Percentiles rank a stretch among this genome's conserved stretches.
phyloP scores from a whole-genome alignment of 1,140 invertebrate genomes.

The Diabrotica virgifera region DNA sequence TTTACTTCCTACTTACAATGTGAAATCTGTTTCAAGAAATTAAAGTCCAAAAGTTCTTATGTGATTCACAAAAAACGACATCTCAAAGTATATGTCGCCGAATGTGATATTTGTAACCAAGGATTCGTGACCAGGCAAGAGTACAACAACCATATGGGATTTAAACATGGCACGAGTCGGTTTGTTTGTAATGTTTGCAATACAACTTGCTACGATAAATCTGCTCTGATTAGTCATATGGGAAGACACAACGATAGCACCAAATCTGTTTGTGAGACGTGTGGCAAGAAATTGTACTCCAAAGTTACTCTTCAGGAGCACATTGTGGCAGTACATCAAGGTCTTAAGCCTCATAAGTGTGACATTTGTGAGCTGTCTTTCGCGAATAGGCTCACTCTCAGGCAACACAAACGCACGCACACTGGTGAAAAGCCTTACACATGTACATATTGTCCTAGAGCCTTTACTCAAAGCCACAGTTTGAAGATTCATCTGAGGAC shows the following conservation, averaged over 20 bases:
- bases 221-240: slow-evolving; percentile 32
- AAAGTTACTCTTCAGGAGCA: slow-evolving; percentile 30
- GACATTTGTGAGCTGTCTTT: slow-evolving; percentile 34
- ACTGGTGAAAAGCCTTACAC: slow-evolving; percentile 57
- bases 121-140: slow-evolving; percentile 33
- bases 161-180: slow-evolving; percentile 26
- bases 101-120: slow-evolving; percentile 31
- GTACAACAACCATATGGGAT: slow-evolving; percentile 30
- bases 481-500: slow-evolving; percentile 68
- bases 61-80: slow-evolving; percentile 63
- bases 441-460: slow-evolving; percentile 35
- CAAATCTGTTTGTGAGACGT: slow-evolving; percentile 48
- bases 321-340: slow-evolving; percentile 27
- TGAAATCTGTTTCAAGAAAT: slow-evolving; percentile 53
- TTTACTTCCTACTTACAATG: slow-evolving; percentile 38
- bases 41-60: slow-evolving; percentile 64
- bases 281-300: slow-evolving; percentile 44
- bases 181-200: slow-evolving; percentile 37
- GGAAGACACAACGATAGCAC: slow-evolving; percentile 33
- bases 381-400: slow-evolving; percentile 24
- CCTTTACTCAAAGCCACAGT: slow-evolving; percentile 28
- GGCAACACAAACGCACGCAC: slow-evolving; percentile 61
- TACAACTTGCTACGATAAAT: slow-evolving; percentile 22
- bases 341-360: slow-evolving; percentile 27
- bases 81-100: slow-evolving; percentile 49